phyloP scores from a whole-genome alignment of 2,797 vertebrate species.

The Pseudochirops cupreus region DNA sequence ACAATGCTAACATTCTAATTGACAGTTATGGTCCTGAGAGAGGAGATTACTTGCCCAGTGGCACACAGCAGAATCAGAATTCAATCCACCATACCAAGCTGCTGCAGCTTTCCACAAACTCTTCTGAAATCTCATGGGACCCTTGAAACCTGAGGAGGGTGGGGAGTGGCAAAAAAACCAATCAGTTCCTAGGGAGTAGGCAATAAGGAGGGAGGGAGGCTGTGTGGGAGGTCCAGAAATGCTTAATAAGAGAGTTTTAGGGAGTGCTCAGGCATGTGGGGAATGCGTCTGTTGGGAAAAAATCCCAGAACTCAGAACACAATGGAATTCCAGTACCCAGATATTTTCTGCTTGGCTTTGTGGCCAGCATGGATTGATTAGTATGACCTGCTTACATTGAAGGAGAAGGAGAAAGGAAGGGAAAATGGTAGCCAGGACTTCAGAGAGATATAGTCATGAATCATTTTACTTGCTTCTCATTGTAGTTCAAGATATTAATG shows the following conservation, averaged over 20 bases:
- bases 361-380: not conserved
- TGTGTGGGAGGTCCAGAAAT: not conserved
- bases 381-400: not conserved
- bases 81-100: not conserved
- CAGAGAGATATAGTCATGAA: not conserved
- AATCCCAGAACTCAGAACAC: not conserved
- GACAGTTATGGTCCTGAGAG: not conserved
- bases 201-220: not conserved
- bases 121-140: not conserved
- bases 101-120: not conserved
- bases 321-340: not conserved
- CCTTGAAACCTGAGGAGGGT: not conserved
- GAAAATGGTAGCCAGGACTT: not conserved
- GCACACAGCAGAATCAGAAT: not conserved
- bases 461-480: not conserved
- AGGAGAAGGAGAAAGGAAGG: not conserved
- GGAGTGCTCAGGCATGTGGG: not conserved
- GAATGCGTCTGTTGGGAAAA: not conserved
- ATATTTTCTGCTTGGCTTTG: not conserved
- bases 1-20: not conserved
- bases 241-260: not conserved
- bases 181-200: not conserved
- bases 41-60: not conserved
- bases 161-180: not conserved
- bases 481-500: not conserved